Percentiles rank a stretch among this genome's conserved stretches.
phyloP scores from a whole-genome alignment of 30 jellyfish, hydroid and myxozoan genomes.

The Chironex yamaguchii region DNA sequence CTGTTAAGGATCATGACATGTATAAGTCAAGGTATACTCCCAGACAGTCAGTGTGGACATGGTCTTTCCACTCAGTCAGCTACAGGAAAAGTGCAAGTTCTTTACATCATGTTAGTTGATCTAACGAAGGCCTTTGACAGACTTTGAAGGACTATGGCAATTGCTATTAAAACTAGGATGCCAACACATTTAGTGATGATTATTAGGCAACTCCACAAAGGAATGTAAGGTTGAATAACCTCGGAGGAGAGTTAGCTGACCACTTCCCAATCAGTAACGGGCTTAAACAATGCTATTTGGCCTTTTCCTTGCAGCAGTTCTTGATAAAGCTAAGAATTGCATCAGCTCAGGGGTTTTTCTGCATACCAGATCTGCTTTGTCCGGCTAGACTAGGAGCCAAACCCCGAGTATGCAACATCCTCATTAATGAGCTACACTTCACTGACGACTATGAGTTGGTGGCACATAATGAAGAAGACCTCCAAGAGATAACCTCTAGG shows the following conservation, averaged over 20 bases:
- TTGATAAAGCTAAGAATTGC: background rate
- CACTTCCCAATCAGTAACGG: background rate
- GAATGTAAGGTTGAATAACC: background rate
- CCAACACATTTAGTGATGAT: background rate
- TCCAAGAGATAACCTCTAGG: too few relatives aligned
- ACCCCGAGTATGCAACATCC: too few relatives aligned
- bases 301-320: slow-evolving; percentile 7
- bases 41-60: slow-evolving; percentile 1
- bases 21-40: slow-evolving; percentile 7
- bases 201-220: slow-evolving; percentile 1
- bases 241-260: background rate
- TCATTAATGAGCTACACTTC: too few relatives aligned
- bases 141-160: background rate
- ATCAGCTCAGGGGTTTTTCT: too few relatives aligned
- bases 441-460: too few relatives aligned
- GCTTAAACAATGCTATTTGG: background rate
- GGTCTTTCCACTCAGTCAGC: slow-evolving; percentile 30
- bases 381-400: too few relatives aligned
- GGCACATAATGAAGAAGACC: too few relatives aligned
- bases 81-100: slow-evolving; percentile 19
- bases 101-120: background rate
- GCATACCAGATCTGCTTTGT: too few relatives aligned
- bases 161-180: too few relatives aligned
- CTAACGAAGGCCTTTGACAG: slow-evolving; percentile 14
- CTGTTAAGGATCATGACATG: slow-evolving; percentile 7